Evolutionary conservation across 2,888 invertebrate genomes (phyloP).

Genomic region (Meta bourneti): DNA sequence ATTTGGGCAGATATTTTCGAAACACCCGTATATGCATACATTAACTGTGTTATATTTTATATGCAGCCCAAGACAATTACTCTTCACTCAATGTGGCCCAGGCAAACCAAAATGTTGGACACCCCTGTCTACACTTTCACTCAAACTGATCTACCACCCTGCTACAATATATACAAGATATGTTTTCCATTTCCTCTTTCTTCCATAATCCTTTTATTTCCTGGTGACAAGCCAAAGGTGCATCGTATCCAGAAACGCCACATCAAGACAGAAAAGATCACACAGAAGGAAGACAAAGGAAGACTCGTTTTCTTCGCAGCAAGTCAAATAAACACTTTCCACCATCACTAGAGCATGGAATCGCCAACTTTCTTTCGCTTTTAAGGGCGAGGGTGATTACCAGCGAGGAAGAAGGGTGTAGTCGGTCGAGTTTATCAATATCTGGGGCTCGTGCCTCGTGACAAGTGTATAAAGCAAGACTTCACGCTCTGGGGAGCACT

Average conservation of each 20-base stretch:
- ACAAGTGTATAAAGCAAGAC: slow-evolving; percentile 7
- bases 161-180: too few species aligned
- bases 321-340: slow-evolving; percentile 43
- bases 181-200: too few species aligned
- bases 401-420: slow-evolving; percentile 22
- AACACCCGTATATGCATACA: too few species aligned
- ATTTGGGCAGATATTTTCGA: too few species aligned
- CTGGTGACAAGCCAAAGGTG: slow-evolving; percentile 14
- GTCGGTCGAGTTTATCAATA: slow-evolving; percentile 25
- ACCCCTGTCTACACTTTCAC: too few species aligned
- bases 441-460: slow-evolving; percentile 21
- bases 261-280: background rate
- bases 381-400: slow-evolving; percentile 18
- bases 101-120: too few species aligned
- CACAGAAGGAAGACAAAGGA: slow-evolving; percentile 10
- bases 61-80: too few species aligned
- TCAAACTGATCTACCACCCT: too few species aligned
- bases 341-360: slow-evolving; percentile 23
- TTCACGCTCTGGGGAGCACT: slow-evolving; percentile 22
- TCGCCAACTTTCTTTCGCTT: slow-evolving; percentile 25
- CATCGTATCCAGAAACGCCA: slow-evolving; percentile 19
- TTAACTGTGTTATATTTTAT: too few species aligned
- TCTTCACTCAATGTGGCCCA: too few species aligned
- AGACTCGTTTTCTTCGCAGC: background rate
- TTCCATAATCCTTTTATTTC: too few species aligned